These are phyloP conservation scores for Hydraecia micacea DNA, from an alignment of 2,888 invertebrate genomes.

Conservation along the genomic window DNA sequence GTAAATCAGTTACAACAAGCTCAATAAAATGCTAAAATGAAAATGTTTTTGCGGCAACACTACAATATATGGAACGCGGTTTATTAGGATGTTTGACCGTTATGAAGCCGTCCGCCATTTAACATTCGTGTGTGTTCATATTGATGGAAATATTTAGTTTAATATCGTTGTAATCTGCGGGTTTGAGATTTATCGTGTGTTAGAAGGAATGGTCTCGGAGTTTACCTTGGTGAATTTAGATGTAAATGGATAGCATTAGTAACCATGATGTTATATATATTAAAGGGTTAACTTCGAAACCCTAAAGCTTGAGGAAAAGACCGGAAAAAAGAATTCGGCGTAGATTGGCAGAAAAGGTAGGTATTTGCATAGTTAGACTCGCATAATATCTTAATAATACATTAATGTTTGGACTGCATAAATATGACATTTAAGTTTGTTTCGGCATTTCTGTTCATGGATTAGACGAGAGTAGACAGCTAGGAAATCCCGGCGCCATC, in stretches of 20 bases:
- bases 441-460: not conserved
- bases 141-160: constrained; percentile 54
- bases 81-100: constrained; percentile 68
- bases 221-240: constrained; percentile 8
- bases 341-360: not conserved
- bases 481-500: not conserved
- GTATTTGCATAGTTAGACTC: not conserved
- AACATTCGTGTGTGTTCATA: constrained; percentile 58
- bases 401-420: not conserved
- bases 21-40: constrained; percentile 79
- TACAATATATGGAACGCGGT: constrained; percentile 68
- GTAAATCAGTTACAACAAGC: constrained; percentile 82
- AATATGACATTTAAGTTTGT: not conserved
- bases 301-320: not conserved
- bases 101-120: constrained; percentile 63
- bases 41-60: constrained; percentile 74
- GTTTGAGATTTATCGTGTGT: constrained; percentile 40
- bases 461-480: no score
- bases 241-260: constrained; percentile 2
- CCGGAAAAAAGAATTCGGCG: not conserved
- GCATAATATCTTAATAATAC: not conserved
- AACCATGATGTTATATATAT: constrained; percentile 18
- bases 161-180: constrained; percentile 28
- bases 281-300: constrained; percentile 1
- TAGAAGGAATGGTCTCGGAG: not conserved